Evolutionary conservation across 2,888 invertebrate species (phyloP), one percentile per base, ranked within the genome.

Genomic region (Folsomia manolachei): DNA sequence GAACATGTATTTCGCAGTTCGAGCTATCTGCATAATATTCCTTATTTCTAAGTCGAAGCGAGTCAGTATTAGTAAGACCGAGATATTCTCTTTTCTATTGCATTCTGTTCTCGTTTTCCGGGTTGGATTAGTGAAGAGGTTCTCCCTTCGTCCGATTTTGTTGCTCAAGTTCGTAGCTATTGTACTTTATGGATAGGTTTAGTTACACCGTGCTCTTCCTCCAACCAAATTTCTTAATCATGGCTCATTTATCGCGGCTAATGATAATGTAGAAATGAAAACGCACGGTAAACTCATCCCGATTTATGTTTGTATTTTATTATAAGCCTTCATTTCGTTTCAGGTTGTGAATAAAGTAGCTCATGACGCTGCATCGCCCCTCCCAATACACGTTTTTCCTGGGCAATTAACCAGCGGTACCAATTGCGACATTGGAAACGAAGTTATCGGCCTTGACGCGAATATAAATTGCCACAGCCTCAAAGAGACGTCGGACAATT

Each of bases 231-330:
- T 51, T 68, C 63, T 52, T 7, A 52, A 64, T 24, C 71, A 76
- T 53, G 74, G 72, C 74, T 74, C 71, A 76, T 74, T 76, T 74
- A 74, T 39, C 71, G 26, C 71, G 60, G 63, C 66, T 73, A 76
- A 76, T 76, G 76, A 62, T 72, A 62, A 73, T 74, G 71, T 69
- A n/a, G 26, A 25, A 27, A 64, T 64, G 26, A 27, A 27, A n/a
- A n/a, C n/a, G n/a, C n/a, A n/a, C 25, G 27, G 19, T 19, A 39
- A 51, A 4, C 4, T 11, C 56, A 24, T 67, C 25, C 25, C 24
- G n/a, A 9, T 52, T 21, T 66, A 51, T 65, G 23, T 21, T 7
- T 64, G 19, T 18, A 1, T 51, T 52, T 60, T 4, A 39, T n/a
- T 61, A 23, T 7, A 27, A 61, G 21, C n/a, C 23, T 7, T 11